Evolutionary conservation across 2,888 invertebrate genomes (phyloP), one percentile per base, ranked within the genome.

Genomic region (Drosophila kanekoi): DNA sequence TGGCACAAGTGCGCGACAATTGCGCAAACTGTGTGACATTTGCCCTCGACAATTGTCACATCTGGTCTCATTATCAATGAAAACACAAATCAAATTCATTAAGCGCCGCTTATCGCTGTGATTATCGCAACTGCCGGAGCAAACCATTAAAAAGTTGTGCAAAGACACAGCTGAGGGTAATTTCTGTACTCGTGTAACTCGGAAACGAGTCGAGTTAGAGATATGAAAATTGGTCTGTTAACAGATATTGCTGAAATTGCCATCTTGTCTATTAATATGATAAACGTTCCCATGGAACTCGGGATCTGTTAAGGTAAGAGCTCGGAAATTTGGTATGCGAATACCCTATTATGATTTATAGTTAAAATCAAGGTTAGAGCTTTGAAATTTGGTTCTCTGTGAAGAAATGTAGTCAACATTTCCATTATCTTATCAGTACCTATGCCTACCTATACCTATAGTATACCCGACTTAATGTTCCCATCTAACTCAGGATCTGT

Each of bases 11-110:
- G 71, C 35, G 57, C 63, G 51, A 59, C 59, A 75, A 44, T 75
- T 75, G 74, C 62, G 66, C 57, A 71, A 60, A 43, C 23, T 35
- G 23, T 63, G 33, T 62, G 63, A 64, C 71, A 54, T 54, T 57
- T 60, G 59, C 33, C 64, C 71, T 43, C 49, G 13, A 45, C 43
- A 63, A 56, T 60, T 57, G 69, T 64, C 60, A 49, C 73, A 68
- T 63, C 57, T 53, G 56, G 5, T 53, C 41, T 74, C 45, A 69
- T 74, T 64, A 74, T 73, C 49, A 45, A 48, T 37, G 37, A 16
- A 47, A 63, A 32, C 23, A 37, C 20, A 43, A 72, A 66, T 66
- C 52, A 41, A 72, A 61, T 23, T 53, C 53, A 61, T 67, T 72
- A 44, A 52, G 35, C 18, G 43, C 43, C 9, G 16, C 45, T 53